Percentiles rank a stretch among this genome's conserved stretches.
Conservation (phyloP, 2,113 vertebrate genomes). For the Spea multiplicata region DNA sequence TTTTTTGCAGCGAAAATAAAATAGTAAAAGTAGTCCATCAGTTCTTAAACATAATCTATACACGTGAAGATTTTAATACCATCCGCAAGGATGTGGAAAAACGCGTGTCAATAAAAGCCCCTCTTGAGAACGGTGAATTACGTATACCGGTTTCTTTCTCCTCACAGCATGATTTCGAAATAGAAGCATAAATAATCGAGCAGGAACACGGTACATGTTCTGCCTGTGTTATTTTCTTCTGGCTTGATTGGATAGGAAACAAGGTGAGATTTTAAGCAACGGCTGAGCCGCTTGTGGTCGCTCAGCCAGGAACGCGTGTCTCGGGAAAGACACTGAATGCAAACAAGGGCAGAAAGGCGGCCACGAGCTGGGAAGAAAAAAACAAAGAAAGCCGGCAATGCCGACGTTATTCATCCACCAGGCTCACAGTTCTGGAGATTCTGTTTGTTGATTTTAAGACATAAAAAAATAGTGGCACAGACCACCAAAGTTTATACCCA, state of each 20-base stretch:
- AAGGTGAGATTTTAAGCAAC: constrained; percentile 32
- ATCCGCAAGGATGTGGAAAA: neutral
- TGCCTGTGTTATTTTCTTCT: constrained; percentile 20
- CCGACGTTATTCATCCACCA: no score
- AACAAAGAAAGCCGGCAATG: neutral
- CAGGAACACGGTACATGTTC: neutral
- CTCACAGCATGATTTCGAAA: constrained; percentile 29
- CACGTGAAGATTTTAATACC: constrained; percentile 11
- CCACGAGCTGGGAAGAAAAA: neutral
- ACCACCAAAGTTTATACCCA: no score
- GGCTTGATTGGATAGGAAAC: constrained; percentile 46
- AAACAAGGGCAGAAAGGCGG: constrained; percentile 14
- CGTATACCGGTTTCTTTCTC: constrained; percentile 24
- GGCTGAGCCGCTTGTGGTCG: constrained; percentile 38
- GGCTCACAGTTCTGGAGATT: no score
- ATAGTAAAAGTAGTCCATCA: neutral
- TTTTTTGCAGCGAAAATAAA: no score
- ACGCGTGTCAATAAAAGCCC: constrained; percentile 22
- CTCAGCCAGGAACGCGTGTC: constrained; percentile 27
- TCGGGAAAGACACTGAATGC: constrained; percentile 21
- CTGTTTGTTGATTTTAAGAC: no score
- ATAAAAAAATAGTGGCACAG: no score
- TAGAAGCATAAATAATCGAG: constrained; percentile 40
- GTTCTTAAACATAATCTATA: constrained; percentile 10
- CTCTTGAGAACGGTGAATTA: constrained; percentile 9